Conservation (phyloP, 2,797 vertebrate species). For the Diglossa cyanea region DNA sequence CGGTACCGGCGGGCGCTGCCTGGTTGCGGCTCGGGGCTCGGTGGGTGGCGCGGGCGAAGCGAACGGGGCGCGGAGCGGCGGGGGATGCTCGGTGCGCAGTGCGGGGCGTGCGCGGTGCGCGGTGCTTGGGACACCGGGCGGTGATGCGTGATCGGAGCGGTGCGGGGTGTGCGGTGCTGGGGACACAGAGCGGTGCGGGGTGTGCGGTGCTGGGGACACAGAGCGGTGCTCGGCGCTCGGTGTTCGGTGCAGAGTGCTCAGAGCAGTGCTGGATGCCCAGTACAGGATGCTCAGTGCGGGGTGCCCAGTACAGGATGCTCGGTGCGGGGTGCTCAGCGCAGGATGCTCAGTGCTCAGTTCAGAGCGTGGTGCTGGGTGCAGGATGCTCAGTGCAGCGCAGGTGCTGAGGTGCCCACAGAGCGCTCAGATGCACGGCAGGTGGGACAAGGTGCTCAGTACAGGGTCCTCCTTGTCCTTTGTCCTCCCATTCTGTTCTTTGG, state of each 20-base stretch:
- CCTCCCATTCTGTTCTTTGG: accelerated
- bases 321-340: too few relatives aligned
- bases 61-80: neutral
- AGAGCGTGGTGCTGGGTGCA: neutral
- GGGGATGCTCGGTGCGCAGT: neutral
- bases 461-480: accelerated
- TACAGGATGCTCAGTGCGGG: neutral
- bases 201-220: neutral
- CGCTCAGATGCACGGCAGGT: neutral
- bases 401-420: neutral
- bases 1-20: neutral
- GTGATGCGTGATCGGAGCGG: neutral
- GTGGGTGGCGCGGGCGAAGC: neutral
- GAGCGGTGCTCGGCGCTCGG: neutral
- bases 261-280: too few relatives aligned
- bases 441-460: neutral
- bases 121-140: neutral
- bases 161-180: neutral
- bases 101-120: neutral
- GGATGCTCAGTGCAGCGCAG: neutral
- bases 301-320: neutral
- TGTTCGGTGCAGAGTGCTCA: neutral
- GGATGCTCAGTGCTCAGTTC: neutral
- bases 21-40: neutral
- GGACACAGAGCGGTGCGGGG: too few relatives aligned